phyloP scores from a whole-genome alignment of 2,113 vertebrate genomes.

The Abramis brama region DNA sequence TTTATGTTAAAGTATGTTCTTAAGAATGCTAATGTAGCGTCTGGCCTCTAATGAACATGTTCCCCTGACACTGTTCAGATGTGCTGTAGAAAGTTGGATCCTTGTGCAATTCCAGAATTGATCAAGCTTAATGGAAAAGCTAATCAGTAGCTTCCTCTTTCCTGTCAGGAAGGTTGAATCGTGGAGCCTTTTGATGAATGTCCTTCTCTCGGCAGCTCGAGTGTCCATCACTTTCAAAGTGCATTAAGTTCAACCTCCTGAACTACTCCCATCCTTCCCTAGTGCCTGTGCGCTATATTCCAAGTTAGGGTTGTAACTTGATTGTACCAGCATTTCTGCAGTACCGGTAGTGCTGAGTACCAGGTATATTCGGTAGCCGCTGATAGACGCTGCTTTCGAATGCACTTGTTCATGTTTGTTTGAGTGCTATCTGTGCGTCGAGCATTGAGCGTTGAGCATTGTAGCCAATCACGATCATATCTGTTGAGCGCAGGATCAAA shows the following conservation, averaged over 20 bases:
- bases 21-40: slow-evolving; percentile 51
- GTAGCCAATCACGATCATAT: no score
- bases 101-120: slow-evolving; percentile 63
- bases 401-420: no score
- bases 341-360: no score
- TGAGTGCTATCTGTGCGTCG: no score
- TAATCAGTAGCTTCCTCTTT: slow-evolving; percentile 71
- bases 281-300: neutral
- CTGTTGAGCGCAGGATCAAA: no score
- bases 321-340: no score
- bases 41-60: slow-evolving; percentile 63
- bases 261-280: slow-evolving; percentile 10
- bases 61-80: slow-evolving; percentile 60
- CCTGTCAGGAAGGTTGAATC: slow-evolving; percentile 56
- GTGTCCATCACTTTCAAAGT: slow-evolving; percentile 63
- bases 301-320: no score
- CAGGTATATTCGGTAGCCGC: no score
- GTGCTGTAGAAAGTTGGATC: slow-evolving; percentile 64
- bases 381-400: no score
- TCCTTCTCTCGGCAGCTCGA: slow-evolving; percentile 40
- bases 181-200: slow-evolving; percentile 50
- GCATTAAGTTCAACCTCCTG: slow-evolving; percentile 59
- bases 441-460: no score
- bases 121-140: slow-evolving; percentile 71
- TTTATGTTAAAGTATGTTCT: slow-evolving; percentile 59